Evolutionary conservation across 1,140 invertebrate genomes (phyloP), one percentile per base, ranked within the genome.

Genomic region (Diachasma alloeum): DNA sequence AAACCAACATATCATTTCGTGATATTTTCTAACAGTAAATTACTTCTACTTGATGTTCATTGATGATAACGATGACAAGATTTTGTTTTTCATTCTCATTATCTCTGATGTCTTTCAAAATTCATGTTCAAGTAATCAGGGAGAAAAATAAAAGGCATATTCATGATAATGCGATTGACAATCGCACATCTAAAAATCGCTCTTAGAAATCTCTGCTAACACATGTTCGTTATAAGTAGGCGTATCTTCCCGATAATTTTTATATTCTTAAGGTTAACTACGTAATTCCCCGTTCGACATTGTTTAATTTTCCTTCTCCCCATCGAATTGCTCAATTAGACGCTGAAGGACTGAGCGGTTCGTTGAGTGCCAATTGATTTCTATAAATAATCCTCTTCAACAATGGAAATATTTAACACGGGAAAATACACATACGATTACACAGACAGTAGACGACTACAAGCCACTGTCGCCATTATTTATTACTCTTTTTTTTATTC

Each of bases 361-460:
- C 76, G 59, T 17, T 73, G 80, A 77, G 39, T 42, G 39, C 39
- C 3, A 42, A 42, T 42, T 42, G 39, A 42, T 42, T 42, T 42
- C 31, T 77, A 76, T 69, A 48, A 70, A 56, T 78, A 71, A 80
- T 59, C 71, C 75, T 74, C 68, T 53, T 66, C 76, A 42, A 75
- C 56, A 73, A 77, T 83, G 78, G 70, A 63, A 72, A 78, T 78
- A 74, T 83, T 84, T 83, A 85, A 83, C 83, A 82, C 84, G 82
- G 82, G 79, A 80, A 81, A 83, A 83, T 84, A 83, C 73, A 82
- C 83, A 74, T 80, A 80, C 74, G 81, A 83, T 81, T 84, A 85
- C 81, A 85, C 81, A 83, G 67, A 83, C 84, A 81, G 66, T 81
- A 83, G 80, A 87, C n/a, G 15, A 39, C 15, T 19, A 37, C 13